phyloP scores from a whole-genome alignment of 2,797 vertebrate species.

The Poecilia picta region DNA sequence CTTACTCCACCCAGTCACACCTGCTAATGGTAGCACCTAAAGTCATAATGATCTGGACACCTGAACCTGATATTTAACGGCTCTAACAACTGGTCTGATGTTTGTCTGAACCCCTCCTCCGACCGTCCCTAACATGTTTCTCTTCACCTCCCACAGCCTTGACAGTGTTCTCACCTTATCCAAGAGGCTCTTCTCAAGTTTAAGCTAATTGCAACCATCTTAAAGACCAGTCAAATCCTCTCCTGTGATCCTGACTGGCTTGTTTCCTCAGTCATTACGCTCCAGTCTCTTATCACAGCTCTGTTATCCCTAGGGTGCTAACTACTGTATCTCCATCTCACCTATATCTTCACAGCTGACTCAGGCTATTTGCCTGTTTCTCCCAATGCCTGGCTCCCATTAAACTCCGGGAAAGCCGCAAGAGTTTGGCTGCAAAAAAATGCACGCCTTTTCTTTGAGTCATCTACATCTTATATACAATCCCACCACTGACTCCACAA shows the following conservation, averaged over 20 bases:
- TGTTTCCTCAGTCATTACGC: conserved; percentile 72
- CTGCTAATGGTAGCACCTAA: conserved; percentile 70
- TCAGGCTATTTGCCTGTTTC: conserved; percentile 39
- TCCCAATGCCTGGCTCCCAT: conserved; percentile 39
- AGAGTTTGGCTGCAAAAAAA: conserved; percentile 33
- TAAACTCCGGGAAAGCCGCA: conserved; percentile 39
- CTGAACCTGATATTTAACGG: conserved; percentile 56
- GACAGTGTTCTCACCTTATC: conserved; percentile 67
- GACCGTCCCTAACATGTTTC: conserved; percentile 44
- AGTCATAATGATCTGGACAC: conserved; percentile 53
- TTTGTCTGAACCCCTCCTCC: conserved; percentile 52
- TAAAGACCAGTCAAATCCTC: conserved; percentile 69
- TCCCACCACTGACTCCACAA: conserved; percentile 35
- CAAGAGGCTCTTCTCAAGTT: conserved; percentile 63
- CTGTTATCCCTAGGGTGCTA: conserved; percentile 54
- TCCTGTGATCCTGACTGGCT: conserved; percentile 72
- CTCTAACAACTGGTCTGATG: conserved; percentile 66
- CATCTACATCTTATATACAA: conserved; percentile 36
- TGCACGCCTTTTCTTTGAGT: conserved; percentile 44
- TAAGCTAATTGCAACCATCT: conserved; percentile 69
- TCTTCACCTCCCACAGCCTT: conserved; percentile 27
- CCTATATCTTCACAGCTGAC: conserved; percentile 42
- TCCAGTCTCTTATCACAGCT: conserved; percentile 63
- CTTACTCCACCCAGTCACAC: conserved; percentile 65
- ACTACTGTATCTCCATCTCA: conserved; percentile 55